These are phyloP conservation scores for Psilopsiagon aymara DNA, from an alignment of 2,113 vertebrate genomes.

Conservation along the genomic window DNA sequence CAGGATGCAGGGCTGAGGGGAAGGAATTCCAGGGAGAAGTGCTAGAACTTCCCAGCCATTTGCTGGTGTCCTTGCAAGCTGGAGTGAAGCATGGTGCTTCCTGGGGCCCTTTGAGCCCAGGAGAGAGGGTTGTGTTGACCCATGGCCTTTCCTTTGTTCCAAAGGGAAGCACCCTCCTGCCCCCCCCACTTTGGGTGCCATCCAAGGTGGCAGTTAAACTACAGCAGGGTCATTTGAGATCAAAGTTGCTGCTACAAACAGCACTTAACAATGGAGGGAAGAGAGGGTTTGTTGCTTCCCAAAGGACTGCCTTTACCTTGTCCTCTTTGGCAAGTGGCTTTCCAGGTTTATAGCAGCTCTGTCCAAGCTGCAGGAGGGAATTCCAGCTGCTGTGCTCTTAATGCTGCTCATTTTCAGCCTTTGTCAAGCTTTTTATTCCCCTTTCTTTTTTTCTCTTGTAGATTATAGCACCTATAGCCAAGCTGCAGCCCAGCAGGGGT, in stretches of 20 bases:
- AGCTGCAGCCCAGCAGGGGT: constrained; percentile 93
- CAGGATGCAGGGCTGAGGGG: background rate
- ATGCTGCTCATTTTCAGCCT: background rate
- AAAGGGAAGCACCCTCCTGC: background rate
- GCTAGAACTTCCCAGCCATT: background rate
- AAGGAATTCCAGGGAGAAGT: background rate
- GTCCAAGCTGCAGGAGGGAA: constrained; percentile 1
- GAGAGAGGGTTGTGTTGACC: background rate
- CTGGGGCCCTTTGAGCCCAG: background rate
- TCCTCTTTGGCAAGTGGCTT: background rate
- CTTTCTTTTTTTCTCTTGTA: constrained; percentile 47
- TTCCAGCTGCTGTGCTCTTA: constrained; percentile 28
- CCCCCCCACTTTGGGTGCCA: background rate
- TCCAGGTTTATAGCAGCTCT: background rate
- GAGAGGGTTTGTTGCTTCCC: constrained; percentile 4
- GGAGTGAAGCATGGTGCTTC: background rate
- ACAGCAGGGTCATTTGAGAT: constrained; percentile 33
- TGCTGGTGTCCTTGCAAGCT: background rate
- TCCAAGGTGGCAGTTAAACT: constrained; percentile 36
- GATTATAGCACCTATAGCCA: constrained; percentile 97
- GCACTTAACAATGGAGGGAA: background rate
- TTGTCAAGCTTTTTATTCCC: background rate
- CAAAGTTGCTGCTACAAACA: constrained; percentile 12
- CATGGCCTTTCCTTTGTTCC: background rate
- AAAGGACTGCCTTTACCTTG: constrained; percentile 7